Evolutionary conservation across 2,888 invertebrate species (phyloP), one percentile per base, ranked within the genome.

Genomic region (Euphydryas editha): DNA sequence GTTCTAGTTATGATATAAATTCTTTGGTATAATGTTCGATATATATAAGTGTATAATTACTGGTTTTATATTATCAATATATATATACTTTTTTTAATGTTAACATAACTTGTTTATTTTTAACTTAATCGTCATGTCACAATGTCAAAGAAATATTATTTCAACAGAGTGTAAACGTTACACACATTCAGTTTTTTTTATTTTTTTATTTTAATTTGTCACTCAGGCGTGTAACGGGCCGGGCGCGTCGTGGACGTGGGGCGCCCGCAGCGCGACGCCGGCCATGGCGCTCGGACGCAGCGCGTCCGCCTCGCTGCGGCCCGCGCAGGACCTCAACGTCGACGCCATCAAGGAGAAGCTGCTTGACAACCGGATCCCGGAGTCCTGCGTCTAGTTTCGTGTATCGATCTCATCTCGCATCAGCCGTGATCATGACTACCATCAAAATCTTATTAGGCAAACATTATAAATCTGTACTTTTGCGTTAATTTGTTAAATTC

Each of bases 261-360:
- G 94, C 72, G 91, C 93, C 30, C 83, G 94, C 36, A 89, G 90
- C 17, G 89, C 90, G 65, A 87, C 90, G 60, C 82, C 74, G 24
- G 65, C 85, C 74, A 54, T 68, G 10, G 66, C 65, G 36, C 65
- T 92, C 37, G 89, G 74, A 0, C 93, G 93, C 70, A 93, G 93
- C 72, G 93, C 92, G 61, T 92, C 93, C 49, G 89, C 93, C 59
- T 90, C 93, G 69, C 85, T 92, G 73, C 91, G 90, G 2, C 71
- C 73, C 21, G 82, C 89, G 57, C 81, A 86, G 56, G 88, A 88
- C 78, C 94, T 96, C 80, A 97, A 97, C 90, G 97, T 97, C 65
- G 95, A 96, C 86, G 97, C 97, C 80, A 97, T 97, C 88, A 97
- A 97, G 87, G 96, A 97, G 88, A 95, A 97, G 82, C 94, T 97